These are phyloP conservation scores for Aepyceros melampus DNA, from an alignment of 2,113 vertebrate species.

Conservation along the genomic window DNA sequence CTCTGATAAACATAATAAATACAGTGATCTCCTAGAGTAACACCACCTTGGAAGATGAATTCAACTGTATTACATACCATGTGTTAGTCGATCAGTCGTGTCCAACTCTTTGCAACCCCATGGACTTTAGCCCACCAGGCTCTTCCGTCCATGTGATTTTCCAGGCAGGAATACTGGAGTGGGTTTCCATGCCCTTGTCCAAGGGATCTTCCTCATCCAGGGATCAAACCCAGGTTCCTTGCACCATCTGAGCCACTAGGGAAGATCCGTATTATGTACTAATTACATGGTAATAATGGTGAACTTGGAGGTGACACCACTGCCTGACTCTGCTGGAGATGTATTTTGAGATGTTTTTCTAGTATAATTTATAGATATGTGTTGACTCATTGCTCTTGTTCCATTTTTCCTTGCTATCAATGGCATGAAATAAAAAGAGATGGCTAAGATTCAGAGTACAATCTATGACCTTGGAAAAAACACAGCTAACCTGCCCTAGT, in stretches of 20 bases:
- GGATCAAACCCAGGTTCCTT: background rate
- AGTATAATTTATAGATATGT: background rate
- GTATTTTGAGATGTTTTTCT: background rate
- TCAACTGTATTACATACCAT: rapidly evolving
- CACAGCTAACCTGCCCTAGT: background rate
- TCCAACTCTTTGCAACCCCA: background rate
- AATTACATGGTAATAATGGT: background rate
- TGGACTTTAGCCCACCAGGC: background rate
- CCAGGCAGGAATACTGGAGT: background rate
- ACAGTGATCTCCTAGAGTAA: background rate
- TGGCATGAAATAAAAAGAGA: background rate
- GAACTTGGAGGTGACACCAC: background rate
- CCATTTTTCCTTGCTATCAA: background rate
- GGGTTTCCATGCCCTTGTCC: background rate
- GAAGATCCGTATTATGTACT: background rate
- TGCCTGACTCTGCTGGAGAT: background rate
- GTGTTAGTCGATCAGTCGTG: rapidly evolving
- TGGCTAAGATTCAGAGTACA: background rate
- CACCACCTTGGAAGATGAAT: background rate
- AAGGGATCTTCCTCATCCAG: background rate
- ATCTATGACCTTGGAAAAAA: background rate
- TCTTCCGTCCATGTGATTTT: background rate
- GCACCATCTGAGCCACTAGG: background rate
- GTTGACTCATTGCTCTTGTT: background rate
- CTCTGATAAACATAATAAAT: background rate